Evolutionary conservation across 2,888 invertebrate species (phyloP), one percentile per base, ranked within the genome.

Genomic region (Heliconius charithonia): DNA sequence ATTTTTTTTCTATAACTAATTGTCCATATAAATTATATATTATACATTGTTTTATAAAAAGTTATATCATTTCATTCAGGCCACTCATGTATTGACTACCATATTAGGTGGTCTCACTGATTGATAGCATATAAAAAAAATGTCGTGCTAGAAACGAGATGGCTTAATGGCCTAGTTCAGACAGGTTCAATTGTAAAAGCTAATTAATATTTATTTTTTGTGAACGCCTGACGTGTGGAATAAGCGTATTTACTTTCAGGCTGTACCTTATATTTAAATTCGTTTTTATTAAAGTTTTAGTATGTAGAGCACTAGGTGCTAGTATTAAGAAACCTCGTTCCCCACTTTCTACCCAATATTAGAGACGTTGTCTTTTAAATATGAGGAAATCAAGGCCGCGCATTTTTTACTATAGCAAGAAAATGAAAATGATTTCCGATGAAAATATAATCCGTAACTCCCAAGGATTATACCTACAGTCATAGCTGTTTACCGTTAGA

Each of bases 131-230:
- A 45, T 16, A 16, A 41, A 51, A 63, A 56, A 77, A 51, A 65
- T 16, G 45, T 70, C 70, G 76, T 13, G 16, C 27, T 41, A 41
- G 25, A 37, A 76, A 62, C 76, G n/a, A 37, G 77, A 37, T 41
- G 19, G 29, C 45, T 59, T 66, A 77, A 59, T 59, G 41, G 67
- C 67, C 22, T 62, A 59, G 59, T 56, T 45, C n/a, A 27, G 41
- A 77, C 66, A 27, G 66, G 73, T 67, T 41, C 41, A 56, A 27
- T 73, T 45, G 41, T 67, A 59, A 19, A 41, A 69, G 69, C 45
- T 12, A 62, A 73, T 77, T 67, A 67, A 25, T 63, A 19, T 25
- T 32, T 62, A 7, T 71, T 76, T 16, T 69, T 69, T 69, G 16
- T 25, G 25, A 41, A 7, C 3, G 41, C 41, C 69, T 25, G 69